These are phyloP conservation scores for Drosophila mojavensis DNA, from an alignment of 1,140 invertebrate genomes.

Conservation along the genomic window DNA sequence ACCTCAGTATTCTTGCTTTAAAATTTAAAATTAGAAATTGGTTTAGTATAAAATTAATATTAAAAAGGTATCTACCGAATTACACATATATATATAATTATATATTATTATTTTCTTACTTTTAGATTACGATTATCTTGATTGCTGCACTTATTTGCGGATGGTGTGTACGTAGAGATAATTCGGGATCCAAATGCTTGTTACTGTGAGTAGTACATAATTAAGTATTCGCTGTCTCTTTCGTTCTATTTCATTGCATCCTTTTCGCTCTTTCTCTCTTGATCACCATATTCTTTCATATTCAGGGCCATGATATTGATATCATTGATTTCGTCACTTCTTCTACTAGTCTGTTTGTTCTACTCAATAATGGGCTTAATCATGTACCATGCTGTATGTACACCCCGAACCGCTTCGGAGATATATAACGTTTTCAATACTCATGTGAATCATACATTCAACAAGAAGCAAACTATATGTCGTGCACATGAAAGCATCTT, in stretches of 20 bases:
- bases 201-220: background rate
- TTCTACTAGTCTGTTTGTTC: background rate
- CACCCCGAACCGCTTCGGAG: background rate
- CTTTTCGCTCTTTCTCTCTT: no score
- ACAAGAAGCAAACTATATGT: background rate
- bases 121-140: background rate
- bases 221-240: background rate
- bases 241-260: background rate
- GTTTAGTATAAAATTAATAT: no score
- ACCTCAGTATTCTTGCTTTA: no score
- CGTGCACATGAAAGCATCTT: background rate
- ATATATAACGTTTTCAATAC: background rate
- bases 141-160: background rate
- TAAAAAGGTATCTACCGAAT: no score
- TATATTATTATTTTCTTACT: background rate
- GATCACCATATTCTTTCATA: no score
- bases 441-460: background rate
- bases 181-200: background rate
- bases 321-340: background rate
- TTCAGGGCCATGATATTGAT: background rate
- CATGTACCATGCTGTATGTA: background rate
- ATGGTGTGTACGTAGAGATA: background rate
- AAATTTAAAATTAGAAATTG: no score
- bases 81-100: no score
- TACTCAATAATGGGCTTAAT: constrained; percentile 5